Evolutionary conservation across 2,888 invertebrate genomes (phyloP).

Genomic region (Aspidiotus rigidus): DNA sequence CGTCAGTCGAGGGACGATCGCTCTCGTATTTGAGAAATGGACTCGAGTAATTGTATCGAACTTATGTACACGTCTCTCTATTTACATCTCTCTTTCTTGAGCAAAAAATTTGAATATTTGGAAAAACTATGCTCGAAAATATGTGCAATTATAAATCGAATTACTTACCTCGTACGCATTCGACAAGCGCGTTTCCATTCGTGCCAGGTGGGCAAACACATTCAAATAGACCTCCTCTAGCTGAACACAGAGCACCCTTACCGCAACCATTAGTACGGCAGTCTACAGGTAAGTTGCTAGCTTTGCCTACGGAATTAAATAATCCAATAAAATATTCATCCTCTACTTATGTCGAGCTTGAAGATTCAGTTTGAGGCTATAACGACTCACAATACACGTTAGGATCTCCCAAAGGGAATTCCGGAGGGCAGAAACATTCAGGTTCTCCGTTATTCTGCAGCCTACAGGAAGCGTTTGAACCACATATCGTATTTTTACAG

Average conservation of each 20-base stretch:
- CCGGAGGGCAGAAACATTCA: slow-evolving; percentile 74
- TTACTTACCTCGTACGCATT: slow-evolving; percentile 57
- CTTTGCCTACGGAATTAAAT: slow-evolving; percentile 46
- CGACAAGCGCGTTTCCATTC: slow-evolving; percentile 60
- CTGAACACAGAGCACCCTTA: slow-evolving; percentile 65
- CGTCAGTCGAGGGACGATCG: too few relatives aligned
- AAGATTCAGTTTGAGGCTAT: not conserved
- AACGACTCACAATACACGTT: slow-evolving; percentile 68
- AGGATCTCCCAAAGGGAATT: slow-evolving; percentile 74
- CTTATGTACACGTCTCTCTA: too few relatives aligned
- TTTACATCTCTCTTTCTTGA: too few relatives aligned
- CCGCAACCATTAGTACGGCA: slow-evolving; percentile 78
- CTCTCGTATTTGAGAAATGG: too few relatives aligned
- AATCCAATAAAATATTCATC: not conserved
- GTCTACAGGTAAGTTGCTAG: slow-evolving; percentile 56
- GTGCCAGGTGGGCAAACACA: slow-evolving; percentile 70
- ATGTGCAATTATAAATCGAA: not conserved
- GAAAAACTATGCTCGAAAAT: too few relatives aligned
- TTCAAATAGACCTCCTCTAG: slow-evolving; percentile 69
- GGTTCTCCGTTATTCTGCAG: slow-evolving; percentile 53
- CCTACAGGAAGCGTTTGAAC: slow-evolving; percentile 70
- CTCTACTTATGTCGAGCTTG: not conserved
- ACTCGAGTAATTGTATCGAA: too few relatives aligned
- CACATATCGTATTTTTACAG: slow-evolving; percentile 72
- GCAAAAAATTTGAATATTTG: too few relatives aligned